These are phyloP conservation scores for Hermetia illucens DNA, from an alignment of 1,140 invertebrate genomes.

Conservation along the genomic window DNA sequence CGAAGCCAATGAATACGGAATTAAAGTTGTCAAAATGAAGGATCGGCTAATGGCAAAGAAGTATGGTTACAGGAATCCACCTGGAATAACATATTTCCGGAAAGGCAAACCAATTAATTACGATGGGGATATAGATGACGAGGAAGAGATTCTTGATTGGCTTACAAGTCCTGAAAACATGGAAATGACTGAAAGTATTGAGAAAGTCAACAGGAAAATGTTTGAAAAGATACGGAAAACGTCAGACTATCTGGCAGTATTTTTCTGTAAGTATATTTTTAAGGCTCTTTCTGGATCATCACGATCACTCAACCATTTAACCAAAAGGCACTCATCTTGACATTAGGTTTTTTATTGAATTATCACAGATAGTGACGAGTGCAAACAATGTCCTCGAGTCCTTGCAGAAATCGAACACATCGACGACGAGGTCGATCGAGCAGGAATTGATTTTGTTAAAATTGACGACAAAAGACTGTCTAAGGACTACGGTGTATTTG, in stretches of 20 bases:
- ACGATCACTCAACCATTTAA: neutral
- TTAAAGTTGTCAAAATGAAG: constrained; percentile 80
- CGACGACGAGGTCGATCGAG: constrained; percentile 83
- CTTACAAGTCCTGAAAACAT: constrained; percentile 86
- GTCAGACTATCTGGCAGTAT: constrained; percentile 84
- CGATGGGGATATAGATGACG: constrained; percentile 83
- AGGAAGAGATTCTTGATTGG: constrained; percentile 89
- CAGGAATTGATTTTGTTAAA: constrained; percentile 87
- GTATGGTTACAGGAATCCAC: constrained; percentile 77
- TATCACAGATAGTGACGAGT: constrained; percentile 74
- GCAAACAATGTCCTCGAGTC: constrained; percentile 83
- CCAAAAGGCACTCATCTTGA: neutral
- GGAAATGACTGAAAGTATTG: constrained; percentile 87
- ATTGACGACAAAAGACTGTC: constrained; percentile 77
- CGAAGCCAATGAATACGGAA: constrained; percentile 81
- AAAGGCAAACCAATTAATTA: constrained; percentile 85
- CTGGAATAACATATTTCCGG: constrained; percentile 81
- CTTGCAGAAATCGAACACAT: constrained; percentile 82
- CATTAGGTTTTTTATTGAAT: neutral
- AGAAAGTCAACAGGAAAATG: constrained; percentile 86
- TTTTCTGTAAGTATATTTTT: constrained; percentile 76
- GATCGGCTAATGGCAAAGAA: constrained; percentile 90
- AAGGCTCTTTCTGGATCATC: neutral
- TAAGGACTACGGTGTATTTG: constrained; percentile 76
- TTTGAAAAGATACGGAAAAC: constrained; percentile 81